Conservation (phyloP, 2,888 invertebrate species). For the Apamea sordens region DNA sequence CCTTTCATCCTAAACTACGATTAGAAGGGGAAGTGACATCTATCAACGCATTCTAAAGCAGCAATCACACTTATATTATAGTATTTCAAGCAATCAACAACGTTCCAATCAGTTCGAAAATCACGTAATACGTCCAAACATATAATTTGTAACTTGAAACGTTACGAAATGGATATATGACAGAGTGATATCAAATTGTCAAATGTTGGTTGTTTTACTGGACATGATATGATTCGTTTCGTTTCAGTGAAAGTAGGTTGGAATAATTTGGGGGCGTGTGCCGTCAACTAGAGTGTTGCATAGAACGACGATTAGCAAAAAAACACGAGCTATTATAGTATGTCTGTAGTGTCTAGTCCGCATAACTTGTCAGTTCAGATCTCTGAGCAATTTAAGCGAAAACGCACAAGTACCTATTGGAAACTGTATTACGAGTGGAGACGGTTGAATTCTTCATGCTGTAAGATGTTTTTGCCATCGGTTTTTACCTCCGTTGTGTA, state of each 20-base stretch:
- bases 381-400: conserved; percentile 34
- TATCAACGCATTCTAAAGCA: conserved; percentile 17
- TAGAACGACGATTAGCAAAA: conserved; percentile 59
- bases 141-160: conserved; percentile 57
- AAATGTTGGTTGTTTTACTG: conserved; percentile 61
- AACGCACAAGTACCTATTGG: conserved; percentile 24
- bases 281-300: conserved; percentile 54
- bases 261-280: conserved; percentile 69
- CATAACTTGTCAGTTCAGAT: conserved; percentile 16
- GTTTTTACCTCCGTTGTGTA: conserved; percentile 16
- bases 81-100: conserved; percentile 12
- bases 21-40: conserved; percentile 14
- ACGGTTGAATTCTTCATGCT: conserved; percentile 8
- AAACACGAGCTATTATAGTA: conserved; percentile 39
- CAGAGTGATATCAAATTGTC: conserved; percentile 62
- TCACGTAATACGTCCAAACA: conserved; percentile 52
- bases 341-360: conserved; percentile 24
- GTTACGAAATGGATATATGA: conserved; percentile 58
- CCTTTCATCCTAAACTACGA: background rate
- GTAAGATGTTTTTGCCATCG: conserved; percentile 27
- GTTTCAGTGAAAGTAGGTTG: conserved; percentile 72
- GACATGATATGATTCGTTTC: conserved; percentile 57
- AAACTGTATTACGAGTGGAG: conserved; percentile 6
- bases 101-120: conserved; percentile 44
- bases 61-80: conserved; percentile 24